phyloP scores from a whole-genome alignment of 2,113 vertebrate species.

The Corynorhinus townsendii region DNA sequence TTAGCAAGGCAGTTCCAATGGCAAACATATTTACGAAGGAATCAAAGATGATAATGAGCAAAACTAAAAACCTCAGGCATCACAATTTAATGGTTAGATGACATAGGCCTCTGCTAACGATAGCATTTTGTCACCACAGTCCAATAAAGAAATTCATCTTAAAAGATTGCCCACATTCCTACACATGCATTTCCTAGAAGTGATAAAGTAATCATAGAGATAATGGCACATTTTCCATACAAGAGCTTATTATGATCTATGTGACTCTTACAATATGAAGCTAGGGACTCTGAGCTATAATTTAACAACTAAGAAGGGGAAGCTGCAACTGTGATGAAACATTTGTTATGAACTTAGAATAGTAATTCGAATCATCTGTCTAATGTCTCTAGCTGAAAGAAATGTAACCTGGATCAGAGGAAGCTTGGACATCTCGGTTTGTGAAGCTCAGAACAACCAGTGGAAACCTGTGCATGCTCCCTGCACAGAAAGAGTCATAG shows the following conservation, averaged over 20 bases:
- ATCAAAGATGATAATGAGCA: conserved; percentile 47
- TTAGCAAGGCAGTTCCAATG: conserved; percentile 34
- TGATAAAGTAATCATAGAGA: conserved; percentile 22
- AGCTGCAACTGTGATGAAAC: not conserved
- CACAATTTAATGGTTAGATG: conserved; percentile 42
- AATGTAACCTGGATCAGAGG: not conserved
- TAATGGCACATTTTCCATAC: conserved; percentile 46
- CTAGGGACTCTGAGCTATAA: conserved; percentile 12
- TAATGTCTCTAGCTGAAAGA: not conserved
- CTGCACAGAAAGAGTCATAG: not conserved
- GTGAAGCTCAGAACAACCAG: not conserved
- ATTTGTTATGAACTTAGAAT: conserved; percentile 36
- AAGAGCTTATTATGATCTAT: conserved; percentile 25
- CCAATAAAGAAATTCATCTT: conserved; percentile 52
- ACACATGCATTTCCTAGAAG: conserved; percentile 19
- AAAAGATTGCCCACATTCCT: conserved; percentile 37
- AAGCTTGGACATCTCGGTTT: not conserved
- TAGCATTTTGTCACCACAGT: conserved; percentile 35
- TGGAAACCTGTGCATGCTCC: not conserved
- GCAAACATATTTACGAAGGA: conserved; percentile 49
- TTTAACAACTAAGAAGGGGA: conserved; percentile 20
- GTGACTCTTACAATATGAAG: not conserved
- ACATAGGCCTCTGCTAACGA: conserved; percentile 40
- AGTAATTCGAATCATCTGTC: conserved; percentile 1
- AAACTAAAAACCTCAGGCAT: conserved; percentile 53